These are phyloP conservation scores for Caenorhabditis sinica DNA, from an alignment of 2,888 invertebrate genomes.

Conservation along the genomic window DNA sequence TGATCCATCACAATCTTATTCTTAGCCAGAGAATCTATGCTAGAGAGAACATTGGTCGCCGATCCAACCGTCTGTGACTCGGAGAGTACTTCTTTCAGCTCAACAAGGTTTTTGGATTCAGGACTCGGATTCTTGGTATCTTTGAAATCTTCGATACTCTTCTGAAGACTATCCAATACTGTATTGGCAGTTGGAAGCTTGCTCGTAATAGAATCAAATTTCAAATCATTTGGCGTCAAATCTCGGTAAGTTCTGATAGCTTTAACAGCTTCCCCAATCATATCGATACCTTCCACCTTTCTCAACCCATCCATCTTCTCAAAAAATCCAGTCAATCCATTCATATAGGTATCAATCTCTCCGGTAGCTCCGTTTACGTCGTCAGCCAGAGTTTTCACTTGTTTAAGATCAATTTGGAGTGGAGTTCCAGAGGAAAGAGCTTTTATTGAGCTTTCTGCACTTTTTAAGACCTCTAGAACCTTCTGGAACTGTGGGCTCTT, in stretches of 20 bases:
- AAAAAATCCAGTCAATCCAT: neutral
- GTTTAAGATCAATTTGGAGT: neutral
- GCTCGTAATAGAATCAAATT: neutral
- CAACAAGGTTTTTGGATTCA: too few relatives aligned
- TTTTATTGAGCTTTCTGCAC: neutral
- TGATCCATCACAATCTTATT: too few relatives aligned
- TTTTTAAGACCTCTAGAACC: neutral
- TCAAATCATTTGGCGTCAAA: neutral
- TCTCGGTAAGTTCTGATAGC: neutral
- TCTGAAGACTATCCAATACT: too few relatives aligned
- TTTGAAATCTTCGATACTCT: too few relatives aligned
- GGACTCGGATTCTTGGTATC: too few relatives aligned
- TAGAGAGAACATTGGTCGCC: too few relatives aligned
- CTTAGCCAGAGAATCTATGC: too few relatives aligned
- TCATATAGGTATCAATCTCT: neutral
- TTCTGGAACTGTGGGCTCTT: neutral
- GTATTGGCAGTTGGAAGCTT: too few relatives aligned
- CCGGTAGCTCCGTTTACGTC: neutral
- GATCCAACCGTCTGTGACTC: too few relatives aligned
- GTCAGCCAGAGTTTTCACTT: neutral
- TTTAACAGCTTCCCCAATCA: neutral
- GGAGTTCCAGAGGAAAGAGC: neutral
- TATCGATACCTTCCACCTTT: neutral
- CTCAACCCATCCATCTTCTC: neutral
- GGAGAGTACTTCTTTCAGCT: too few relatives aligned